Evolutionary conservation across 53 echinoderm and acorn worm species (phyloP), one percentile per base, ranked within the genome.

Genomic region (Paracentrotus lividus): DNA sequence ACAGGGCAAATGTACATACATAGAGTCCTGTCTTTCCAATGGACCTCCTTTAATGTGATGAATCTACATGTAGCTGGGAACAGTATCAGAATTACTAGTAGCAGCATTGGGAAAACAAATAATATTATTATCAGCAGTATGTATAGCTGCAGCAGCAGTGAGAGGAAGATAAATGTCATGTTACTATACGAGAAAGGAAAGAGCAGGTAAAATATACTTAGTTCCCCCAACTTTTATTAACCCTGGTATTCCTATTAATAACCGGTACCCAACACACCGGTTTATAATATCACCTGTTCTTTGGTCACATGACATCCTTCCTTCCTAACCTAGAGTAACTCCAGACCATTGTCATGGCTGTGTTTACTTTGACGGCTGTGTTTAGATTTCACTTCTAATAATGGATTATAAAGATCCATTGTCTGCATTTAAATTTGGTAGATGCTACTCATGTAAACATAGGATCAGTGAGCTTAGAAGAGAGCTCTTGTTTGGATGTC

Each of bases 281-380:
- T 49, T 49, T 7, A 49, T 10, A 5, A 49, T 49, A n/a, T n/a
- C 87, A 54, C 87, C 40, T 54, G 57, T 57, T 87, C 24, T 49
- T 38, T 36, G 57, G 40, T 56, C 87, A 87, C 87, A 87, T 87
- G 87, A 94, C 86, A 95, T 98, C 85, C 64, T 95, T 47, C 96
- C 96, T 57, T 96, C 93, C 13, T 96, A 94, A 24, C 97, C 34
- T 56, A 8, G 52, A 20, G 4, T 96, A 36, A 96, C 96, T 16
- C 98, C 95, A 7, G 92, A 47, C 81, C 47, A 81, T 81, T 81
- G 81, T 81, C 81, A 81, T 24, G 81, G 81, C 40, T 72, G 72
- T 40, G 72, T 72, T 72, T 72, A 21, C 18, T 18, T 20, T 72
- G 16, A 18, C 5, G 60, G 20, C 7, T 5, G 51, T 51, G 6